These are phyloP conservation scores for Leuciscus waleckii DNA, from an alignment of 2,797 vertebrate genomes.

Conservation along the genomic window DNA sequence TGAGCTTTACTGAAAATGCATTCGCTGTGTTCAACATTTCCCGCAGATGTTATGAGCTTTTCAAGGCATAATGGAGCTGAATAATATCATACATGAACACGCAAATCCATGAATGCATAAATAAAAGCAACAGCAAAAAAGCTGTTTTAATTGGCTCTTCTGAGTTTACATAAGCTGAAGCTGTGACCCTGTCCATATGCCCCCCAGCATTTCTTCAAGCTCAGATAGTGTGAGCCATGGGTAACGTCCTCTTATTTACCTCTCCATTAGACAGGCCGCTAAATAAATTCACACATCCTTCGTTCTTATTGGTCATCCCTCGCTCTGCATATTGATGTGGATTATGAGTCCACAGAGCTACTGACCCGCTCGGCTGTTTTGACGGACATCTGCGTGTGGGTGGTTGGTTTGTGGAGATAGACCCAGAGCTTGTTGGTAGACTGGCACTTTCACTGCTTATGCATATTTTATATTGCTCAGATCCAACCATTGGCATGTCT, in stretches of 20 bases:
- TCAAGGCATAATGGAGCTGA: not conserved
- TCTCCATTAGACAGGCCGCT: not conserved
- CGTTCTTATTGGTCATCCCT: conserved; percentile 11
- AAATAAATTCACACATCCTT: conserved; percentile 17
- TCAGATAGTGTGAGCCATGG: not conserved
- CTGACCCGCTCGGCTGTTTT: conserved; percentile 42
- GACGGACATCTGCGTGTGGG: conserved; percentile 57
- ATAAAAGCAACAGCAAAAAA: not conserved
- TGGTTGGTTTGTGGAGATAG: conserved; percentile 38
- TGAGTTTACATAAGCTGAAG: conserved; percentile 13
- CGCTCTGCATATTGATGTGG: conserved; percentile 49
- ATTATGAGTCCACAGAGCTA: conserved; percentile 21
- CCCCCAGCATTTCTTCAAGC: conserved; percentile 11
- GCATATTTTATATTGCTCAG: conserved; percentile 62
- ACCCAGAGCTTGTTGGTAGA: conserved; percentile 28
- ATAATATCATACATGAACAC: not conserved
- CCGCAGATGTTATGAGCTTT: not conserved
- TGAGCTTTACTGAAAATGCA: not conserved
- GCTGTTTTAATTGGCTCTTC: conserved; percentile 28
- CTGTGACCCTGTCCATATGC: conserved; percentile 18
- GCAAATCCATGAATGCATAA: not conserved
- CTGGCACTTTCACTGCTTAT: conserved; percentile 59
- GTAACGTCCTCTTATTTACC: conserved; percentile 8
- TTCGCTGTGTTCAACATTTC: not conserved
- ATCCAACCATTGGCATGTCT: conserved; percentile 56